These are phyloP conservation scores for Samia ricini DNA, from an alignment of 1,140 invertebrate genomes.

Conservation along the genomic window DNA sequence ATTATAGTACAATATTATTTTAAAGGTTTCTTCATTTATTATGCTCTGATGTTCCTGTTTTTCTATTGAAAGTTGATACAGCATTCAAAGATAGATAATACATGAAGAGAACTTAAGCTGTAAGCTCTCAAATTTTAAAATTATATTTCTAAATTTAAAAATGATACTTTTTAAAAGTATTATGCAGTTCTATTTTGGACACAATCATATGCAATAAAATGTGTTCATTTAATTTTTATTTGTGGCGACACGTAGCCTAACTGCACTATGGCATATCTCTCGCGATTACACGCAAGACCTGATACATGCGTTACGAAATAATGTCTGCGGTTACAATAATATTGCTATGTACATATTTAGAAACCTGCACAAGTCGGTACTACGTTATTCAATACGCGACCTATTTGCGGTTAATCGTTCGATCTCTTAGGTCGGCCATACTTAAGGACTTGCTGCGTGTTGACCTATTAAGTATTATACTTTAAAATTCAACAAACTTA, in stretches of 20 bases:
- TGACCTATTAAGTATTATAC: neutral
- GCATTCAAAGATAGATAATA: no score
- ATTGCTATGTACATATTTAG: constrained; percentile 69
- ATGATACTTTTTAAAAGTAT: neutral
- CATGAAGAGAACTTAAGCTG: no score
- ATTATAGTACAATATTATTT: no score
- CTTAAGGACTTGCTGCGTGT: neutral
- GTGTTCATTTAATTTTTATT: neutral
- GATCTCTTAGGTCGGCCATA: constrained; percentile 25
- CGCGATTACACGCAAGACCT: constrained; percentile 16
- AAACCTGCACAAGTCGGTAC: constrained; percentile 61
- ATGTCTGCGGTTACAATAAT: constrained; percentile 61
- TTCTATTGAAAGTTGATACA: no score
- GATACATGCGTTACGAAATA: constrained; percentile 51
- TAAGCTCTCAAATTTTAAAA: neutral
- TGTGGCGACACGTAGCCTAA: neutral
- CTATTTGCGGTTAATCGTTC: constrained; percentile 68
- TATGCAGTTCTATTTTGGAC: neutral
- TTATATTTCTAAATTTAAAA: neutral
- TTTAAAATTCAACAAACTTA: neutral
- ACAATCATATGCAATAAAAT: neutral
- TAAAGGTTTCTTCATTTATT: no score
- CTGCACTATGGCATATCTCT: constrained; percentile 1
- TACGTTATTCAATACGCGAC: constrained; percentile 70
- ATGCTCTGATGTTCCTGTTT: no score